phyloP scores from a whole-genome alignment of 2,113 vertebrate genomes.

The Gallinago jamesoni region DNA sequence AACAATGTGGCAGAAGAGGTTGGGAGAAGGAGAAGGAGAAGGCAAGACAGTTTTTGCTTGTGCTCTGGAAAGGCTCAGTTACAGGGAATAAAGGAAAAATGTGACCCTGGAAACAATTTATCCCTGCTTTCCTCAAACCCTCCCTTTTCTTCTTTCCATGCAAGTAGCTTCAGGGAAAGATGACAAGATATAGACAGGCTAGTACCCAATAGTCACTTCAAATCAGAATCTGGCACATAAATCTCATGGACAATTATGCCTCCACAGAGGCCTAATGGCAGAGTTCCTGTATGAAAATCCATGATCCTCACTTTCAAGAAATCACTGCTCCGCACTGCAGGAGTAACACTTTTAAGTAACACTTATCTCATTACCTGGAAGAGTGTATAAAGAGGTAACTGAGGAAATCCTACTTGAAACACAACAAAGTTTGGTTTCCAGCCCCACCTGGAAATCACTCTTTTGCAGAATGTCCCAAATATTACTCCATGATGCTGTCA shows the following conservation, averaged over 20 bases:
- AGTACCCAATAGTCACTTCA: background rate
- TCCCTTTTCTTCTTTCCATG: background rate
- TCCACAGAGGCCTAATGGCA: background rate
- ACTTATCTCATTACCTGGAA: background rate
- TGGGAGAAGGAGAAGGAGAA: background rate
- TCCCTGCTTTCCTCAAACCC: background rate
- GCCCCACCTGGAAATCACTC: background rate
- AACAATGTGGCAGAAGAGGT: background rate
- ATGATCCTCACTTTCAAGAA: background rate
- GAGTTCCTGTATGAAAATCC: background rate
- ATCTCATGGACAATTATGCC: background rate
- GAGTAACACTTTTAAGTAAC: background rate
- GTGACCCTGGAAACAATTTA: background rate
- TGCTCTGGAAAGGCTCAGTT: background rate
- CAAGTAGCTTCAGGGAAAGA: background rate
- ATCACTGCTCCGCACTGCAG: background rate
- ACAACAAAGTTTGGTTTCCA: background rate
- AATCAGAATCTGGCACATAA: background rate
- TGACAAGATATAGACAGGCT: background rate
- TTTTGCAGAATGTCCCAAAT: background rate
- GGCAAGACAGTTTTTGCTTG: background rate
- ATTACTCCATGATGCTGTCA: background rate
- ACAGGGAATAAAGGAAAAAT: background rate
- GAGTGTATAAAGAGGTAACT: fast-evolving
- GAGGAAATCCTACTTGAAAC: background rate